phyloP scores from a whole-genome alignment of 2,888 invertebrate genomes.

The Thelaira solivaga region DNA sequence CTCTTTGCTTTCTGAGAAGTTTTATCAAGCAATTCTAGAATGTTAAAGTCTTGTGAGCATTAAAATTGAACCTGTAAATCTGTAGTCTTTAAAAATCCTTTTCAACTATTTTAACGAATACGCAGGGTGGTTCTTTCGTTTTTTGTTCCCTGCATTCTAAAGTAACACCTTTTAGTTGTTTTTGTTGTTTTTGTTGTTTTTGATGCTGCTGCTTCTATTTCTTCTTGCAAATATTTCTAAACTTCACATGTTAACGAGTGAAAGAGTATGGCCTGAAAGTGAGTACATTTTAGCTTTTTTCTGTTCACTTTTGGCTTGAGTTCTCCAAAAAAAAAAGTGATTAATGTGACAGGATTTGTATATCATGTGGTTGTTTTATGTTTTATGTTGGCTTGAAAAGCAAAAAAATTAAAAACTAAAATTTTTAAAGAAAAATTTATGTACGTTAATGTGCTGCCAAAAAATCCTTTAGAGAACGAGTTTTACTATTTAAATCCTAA shows the following conservation, averaged over 20 bases:
- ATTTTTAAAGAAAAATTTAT: background rate
- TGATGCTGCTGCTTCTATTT: background rate
- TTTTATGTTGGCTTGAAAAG: slow-evolving; percentile 14
- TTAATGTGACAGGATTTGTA: slow-evolving; percentile 47
- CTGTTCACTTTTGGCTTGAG: slow-evolving; percentile 26
- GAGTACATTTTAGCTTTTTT: slow-evolving; percentile 6
- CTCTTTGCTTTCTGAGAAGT: too few relatives aligned
- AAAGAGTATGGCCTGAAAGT: background rate
- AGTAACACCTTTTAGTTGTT: slow-evolving; percentile 57
- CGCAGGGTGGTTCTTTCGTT: too few relatives aligned
- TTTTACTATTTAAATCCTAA: slow-evolving; percentile 15
- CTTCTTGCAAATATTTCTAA: background rate
- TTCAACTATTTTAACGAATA: too few relatives aligned
- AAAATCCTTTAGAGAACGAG: slow-evolving; percentile 13
- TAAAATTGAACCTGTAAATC: too few relatives aligned
- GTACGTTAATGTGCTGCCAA: slow-evolving; percentile 26
- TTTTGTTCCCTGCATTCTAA: slow-evolving; percentile 9
- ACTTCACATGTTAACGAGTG: background rate
- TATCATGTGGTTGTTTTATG: slow-evolving; percentile 14
- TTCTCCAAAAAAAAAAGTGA: slow-evolving; percentile 46
- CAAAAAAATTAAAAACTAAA: slow-evolving; percentile 12
- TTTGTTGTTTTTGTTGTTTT: background rate
- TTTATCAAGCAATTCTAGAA: too few relatives aligned
- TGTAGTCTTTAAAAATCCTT: too few relatives aligned
- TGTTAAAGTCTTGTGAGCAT: too few relatives aligned